Base-by-base conservation (phyloP, 2,113 vertebrate species). In the Mystacornis crossleyi region DNA sequence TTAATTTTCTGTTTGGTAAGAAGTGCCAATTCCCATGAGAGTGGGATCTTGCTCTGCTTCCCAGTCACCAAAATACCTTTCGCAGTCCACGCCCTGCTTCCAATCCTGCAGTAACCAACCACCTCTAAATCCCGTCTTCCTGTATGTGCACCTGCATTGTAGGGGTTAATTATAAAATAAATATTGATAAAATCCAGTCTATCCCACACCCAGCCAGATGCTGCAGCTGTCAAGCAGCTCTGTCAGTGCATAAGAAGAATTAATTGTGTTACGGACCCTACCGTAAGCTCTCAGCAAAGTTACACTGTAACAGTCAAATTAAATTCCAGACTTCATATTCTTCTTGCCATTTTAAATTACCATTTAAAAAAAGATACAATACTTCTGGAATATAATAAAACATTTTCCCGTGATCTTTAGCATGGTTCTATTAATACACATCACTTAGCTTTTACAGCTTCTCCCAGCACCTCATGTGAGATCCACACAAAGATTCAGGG, bases 331-430 rank as follows among this genome's bases (percentile, higher is more conserved):
- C 36, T 90, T 86, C 57, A 71, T 81, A 92, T 90, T 94, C 75
- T 96, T 94, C 88, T 90, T 89, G 64, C 54, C 38, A 73, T 69
- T 96, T 86, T 53, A 90, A 90, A 90, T 86, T 42, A 70, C 24
- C 47, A 58, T 86, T 42, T 14, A 57, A 89, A 67, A 81, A 83
- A 55, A 51, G 18, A 84, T 40, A 92, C 33, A 95, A 10, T 70
- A 72, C 86, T 92, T 95, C 91, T 81, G 48, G 34, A 90, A 70
- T 72, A 93, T 89, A 89, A 91, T 50, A 82, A 93, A 93, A 55
- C 43, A 47, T 74, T 86, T 93, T 86, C 15, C 25, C 23, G 3
- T 78, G 90, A 91, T 77, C 81, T 89, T 62, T 62, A 81, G 60
- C 45, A 58, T 0, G 0, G 14, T 82, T 90, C 91, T 66, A 70